Percentiles rank a stretch among this genome's conserved stretches.
Conservation (phyloP, 2,888 invertebrate genomes). For the Tipula helvola region DNA sequence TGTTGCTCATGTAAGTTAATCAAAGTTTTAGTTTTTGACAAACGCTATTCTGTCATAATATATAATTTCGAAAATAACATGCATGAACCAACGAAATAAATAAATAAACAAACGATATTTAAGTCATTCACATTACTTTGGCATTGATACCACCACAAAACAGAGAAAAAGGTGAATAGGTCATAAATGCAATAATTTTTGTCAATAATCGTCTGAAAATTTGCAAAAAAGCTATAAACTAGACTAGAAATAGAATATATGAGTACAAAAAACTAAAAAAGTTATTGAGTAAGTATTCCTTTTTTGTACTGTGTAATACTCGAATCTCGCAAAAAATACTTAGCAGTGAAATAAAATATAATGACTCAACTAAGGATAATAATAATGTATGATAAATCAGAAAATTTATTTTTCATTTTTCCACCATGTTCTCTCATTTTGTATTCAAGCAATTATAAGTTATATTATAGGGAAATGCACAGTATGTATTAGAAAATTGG, state of each 20-base stretch:
- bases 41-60: too few species aligned
- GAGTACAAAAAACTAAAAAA: not conserved
- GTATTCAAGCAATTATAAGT: not conserved
- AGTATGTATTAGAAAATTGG: not conserved
- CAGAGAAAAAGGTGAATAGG: not conserved
- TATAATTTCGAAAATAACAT: too few species aligned
- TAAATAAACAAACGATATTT: not conserved
- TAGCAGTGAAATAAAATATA: not conserved
- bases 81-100: too few species aligned
- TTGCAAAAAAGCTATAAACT: not conserved
- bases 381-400: not conserved
- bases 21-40: too few species aligned
- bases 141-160: not conserved
- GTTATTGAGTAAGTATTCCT: not conserved
- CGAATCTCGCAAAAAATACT: not conserved
- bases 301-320: not conserved
- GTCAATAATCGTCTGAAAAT: not conserved
- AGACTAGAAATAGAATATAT: not conserved
- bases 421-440: not conserved
- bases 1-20: too few species aligned
- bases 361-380: not conserved
- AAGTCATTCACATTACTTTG: not conserved
- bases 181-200: not conserved
- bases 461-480: not conserved
- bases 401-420: not conserved